Evolutionary conservation across 2,113 vertebrate species (phyloP).

Genomic region (Ranitomeya variabilis): DNA sequence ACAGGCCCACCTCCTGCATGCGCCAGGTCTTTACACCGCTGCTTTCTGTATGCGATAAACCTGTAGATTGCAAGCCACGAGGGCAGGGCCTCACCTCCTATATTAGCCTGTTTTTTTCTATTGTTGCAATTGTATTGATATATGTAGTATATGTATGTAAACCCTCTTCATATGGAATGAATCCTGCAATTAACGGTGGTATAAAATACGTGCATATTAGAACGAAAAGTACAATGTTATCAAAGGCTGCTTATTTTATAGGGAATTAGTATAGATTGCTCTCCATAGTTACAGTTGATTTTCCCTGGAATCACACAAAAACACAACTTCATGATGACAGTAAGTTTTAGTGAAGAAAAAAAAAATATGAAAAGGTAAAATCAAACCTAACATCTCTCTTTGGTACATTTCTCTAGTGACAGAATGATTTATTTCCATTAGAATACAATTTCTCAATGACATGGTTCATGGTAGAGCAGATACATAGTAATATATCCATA

Average conservation of each 20-base stretch:
- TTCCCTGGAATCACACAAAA: conserved; percentile 38
- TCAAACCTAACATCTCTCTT: conserved; percentile 42
- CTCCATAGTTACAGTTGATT: neutral
- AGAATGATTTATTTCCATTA: conserved; percentile 32
- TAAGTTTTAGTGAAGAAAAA: conserved; percentile 33
- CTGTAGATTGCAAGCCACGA: no score
- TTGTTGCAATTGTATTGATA: no score
- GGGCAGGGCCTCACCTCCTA: no score
- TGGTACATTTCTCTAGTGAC: conserved; percentile 37
- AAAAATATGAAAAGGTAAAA: conserved; percentile 24
- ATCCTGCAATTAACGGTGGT: no score
- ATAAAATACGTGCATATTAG: no score
- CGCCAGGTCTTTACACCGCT: no score
- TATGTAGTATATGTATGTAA: no score
- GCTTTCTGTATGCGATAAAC: no score
- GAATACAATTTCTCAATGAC: conserved; percentile 43
- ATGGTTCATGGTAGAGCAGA: conserved; percentile 30
- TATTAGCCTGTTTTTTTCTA: no score
- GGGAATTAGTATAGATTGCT: neutral
- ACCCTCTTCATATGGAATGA: no score
- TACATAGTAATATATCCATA: conserved; percentile 32
- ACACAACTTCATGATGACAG: conserved; percentile 19
- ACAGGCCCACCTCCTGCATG: no score
- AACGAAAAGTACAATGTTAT: no score
- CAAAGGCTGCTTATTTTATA: neutral